Base-by-base conservation (phyloP, 2,113 vertebrate genomes). In the Peucedramus taeniatus region DNA sequence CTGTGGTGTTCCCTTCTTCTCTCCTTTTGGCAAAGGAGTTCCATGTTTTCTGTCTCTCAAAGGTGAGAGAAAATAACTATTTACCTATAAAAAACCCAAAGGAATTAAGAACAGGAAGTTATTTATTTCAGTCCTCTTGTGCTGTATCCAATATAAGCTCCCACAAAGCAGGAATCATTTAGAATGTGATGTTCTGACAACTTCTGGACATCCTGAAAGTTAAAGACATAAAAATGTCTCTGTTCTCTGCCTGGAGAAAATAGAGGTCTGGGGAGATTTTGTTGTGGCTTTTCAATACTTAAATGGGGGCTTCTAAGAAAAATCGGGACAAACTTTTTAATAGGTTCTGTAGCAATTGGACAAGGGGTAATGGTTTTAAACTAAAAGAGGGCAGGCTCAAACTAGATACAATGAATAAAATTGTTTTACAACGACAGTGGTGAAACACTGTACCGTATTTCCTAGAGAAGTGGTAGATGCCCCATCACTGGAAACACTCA, bases 341-440 rank as follows among this genome's bases (percentile, higher is more conserved):
- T 4, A 42, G 22, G 10, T 5, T 3, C 2, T 71, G 5, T 33
- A 26, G 23, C 0, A 6, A n/a, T 1, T 54, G 15, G 24, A 47
- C 1, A 53, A 63, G 21, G 10, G 21, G 8, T 6, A 42, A 63
- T 20, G 16, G 7, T 33, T 69, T 70, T 33, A 40, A 80, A 66
- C 9, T 35, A 20, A 30, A 78, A 18, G 19, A 66, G 10, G 5
- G 5, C 6, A 83, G 37, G 56, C 27, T 45, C 3, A 44, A 6
- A 49, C 3, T 14, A 21, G n/a, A 49, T 51, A 26, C 4, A 35
- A 71, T 14, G 23, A 56, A 56, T 6, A 57, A 57, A 2, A 0
- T 19, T 56, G 24, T 50, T 85, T 82, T 53, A 35, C 4, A 16
- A 1, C 24, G 22, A 49, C 19, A 15, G 14, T 44, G 15, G 9